Evolutionary conservation across 2,888 invertebrate genomes (phyloP), one percentile per base, ranked within the genome.

Genomic region (Neelides folsomi): DNA sequence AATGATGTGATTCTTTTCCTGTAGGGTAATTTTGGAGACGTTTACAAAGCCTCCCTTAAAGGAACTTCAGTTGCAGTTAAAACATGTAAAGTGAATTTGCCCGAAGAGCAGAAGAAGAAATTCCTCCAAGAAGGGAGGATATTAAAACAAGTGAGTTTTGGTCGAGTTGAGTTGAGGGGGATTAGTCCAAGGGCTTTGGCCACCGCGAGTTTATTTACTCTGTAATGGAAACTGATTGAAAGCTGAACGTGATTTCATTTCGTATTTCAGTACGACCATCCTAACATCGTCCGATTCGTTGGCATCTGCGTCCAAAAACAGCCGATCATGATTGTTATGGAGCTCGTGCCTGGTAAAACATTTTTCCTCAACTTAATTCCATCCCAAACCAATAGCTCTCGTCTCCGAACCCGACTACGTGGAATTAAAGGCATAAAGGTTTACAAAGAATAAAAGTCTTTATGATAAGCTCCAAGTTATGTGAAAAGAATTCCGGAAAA

Each of bases 241-340:
- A 27, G 27, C 27, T 27, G 27, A 27, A 27, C 27, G 27, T 27
- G 27, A 27, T 27, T 27, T 27, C 27, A 27, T 27, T 27, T 5
- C 7, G 3, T 5, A 5, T 27, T 27, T 7, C 93, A 93, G 70
- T 95, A 95, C 70, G 86, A 93, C 70, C 95, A 95, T 72, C 89
- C 90, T 1, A 95, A 95, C 72, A 89, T 95, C 60, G 95, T 95
- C 37, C 81, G 88, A 68, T 79, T 97, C 38, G 93, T 94, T 65
- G 97, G 97, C 27, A 94, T 97, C 65, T 95, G 94, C 66, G 94
- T 94, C 58, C 94, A 94, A 71, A 89, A 93, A 68, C 93, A 94
- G 67, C 97, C 97, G 0, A 93, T 97, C 53, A 94, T 95, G 93
- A 94, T 97, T 67, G 93, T 97, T 35, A 95, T 97, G 95, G 97